Base-by-base conservation (phyloP, 2,888 invertebrate genomes). In the Busseola fusca region DNA sequence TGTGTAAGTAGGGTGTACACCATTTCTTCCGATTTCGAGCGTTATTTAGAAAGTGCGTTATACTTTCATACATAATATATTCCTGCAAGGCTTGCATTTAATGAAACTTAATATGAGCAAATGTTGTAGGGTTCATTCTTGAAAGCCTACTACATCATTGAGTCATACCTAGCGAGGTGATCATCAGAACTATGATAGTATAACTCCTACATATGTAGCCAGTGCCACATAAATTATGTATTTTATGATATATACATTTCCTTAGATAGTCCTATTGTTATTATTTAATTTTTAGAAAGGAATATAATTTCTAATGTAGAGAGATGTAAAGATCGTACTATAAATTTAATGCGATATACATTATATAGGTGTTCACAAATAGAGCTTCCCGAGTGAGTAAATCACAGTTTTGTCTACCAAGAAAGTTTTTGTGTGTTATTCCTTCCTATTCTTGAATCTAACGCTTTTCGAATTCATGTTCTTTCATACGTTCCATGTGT, bases 151-250 rank as follows among this genome's bases (percentile, higher is more conserved):
- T 30, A 42, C 30, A 70, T 14, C 34, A 45, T 62, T 50, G 50
- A 69, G 34, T 67, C 54, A 40, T 37, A 64, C 66, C 75, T 74
- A 74, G 64, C 69, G 72, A 59, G 78, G 63, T 82, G 70, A 70
- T 77, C 42, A 54, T 70, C 67, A 72, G 57, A 63, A 63, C 45
- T 42, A 71, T 60, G 58, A 81, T 80, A 81, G 82, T 83, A 81
- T 80, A 84, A 73, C 84, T 86, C 85, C 85, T 74, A 74, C 57
- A 34, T 89, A 87, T 85, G 90, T 94, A 94, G 94, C 90, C 91
- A 91, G 95, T 95, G 95, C 95, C 95, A 95, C 94, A 91, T 91
- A 87, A 67, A 89, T 78, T 88, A 90, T 93, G 91, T 93, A 92
- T 82, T 82, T 85, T 74, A 83, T 65, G 45, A 84, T 91, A 93